Percentiles rank a stretch among this genome's conserved stretches.
Conservation (phyloP, 2,888 invertebrate species). For the Pasiphila rectangulata region DNA sequence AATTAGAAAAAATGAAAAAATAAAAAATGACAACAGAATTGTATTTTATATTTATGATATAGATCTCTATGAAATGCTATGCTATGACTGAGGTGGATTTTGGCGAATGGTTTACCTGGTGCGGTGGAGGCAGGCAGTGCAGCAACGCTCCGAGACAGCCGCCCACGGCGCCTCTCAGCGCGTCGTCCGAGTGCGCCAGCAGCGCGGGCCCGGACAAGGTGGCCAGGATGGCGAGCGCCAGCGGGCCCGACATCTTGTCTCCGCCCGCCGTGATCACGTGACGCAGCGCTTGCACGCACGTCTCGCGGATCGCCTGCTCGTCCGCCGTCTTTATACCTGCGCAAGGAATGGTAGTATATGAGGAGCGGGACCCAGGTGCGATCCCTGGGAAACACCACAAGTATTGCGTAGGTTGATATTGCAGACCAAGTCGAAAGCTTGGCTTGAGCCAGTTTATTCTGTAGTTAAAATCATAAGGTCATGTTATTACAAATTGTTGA, state of each 20-base stretch:
- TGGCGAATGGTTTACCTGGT: conserved; percentile 71
- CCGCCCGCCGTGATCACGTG: conserved; percentile 92
- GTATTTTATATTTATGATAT: no score
- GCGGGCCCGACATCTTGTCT: conserved; percentile 91
- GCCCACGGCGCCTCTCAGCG: conserved; percentile 89
- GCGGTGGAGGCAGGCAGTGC: conserved; percentile 87
- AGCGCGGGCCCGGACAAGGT: conserved; percentile 83
- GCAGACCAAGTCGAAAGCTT: neutral
- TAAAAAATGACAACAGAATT: no score
- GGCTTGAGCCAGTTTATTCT: no score
- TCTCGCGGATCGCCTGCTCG: conserved; percentile 93
- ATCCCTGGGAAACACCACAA: neutral
- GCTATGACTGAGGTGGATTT: no score
- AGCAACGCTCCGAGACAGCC: conserved; percentile 94
- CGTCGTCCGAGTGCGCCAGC: conserved; percentile 89
- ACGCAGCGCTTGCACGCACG: conserved; percentile 94
- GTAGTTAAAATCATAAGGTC: no score
- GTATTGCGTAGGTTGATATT: neutral
- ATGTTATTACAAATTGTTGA: no score
- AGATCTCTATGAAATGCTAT: no score
- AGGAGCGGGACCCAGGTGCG: neutral
- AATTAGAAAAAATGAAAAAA: no score
- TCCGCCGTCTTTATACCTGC: conserved; percentile 87
- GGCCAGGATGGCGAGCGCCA: conserved; percentile 86
- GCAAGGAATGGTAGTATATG: neutral